Evolutionary conservation across 2,888 invertebrate species (phyloP).

Genomic region (Eulithis prunata): DNA sequence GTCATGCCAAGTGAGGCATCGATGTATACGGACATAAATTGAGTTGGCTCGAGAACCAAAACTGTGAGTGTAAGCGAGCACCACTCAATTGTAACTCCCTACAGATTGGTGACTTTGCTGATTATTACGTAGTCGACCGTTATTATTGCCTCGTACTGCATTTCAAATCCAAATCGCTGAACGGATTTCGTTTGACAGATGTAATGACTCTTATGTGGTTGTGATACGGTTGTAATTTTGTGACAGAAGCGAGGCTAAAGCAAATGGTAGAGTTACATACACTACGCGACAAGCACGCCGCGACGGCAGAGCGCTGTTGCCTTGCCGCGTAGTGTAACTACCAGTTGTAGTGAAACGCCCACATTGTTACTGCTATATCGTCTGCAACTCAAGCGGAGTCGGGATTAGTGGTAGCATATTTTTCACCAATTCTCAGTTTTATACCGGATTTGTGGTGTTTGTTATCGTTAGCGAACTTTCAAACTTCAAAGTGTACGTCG

Average conservation of each 20-base stretch:
- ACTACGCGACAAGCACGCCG: too few species aligned
- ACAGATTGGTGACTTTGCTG: not conserved
- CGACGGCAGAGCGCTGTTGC: too few species aligned
- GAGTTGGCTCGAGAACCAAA: not conserved
- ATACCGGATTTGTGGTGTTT: slow-evolving; percentile 70
- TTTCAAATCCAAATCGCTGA: not conserved
- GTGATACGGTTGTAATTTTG: not conserved
- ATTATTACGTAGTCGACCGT: not conserved
- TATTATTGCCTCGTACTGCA: not conserved
- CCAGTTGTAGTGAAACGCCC: not conserved
- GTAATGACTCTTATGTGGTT: not conserved
- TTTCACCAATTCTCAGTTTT: slow-evolving; percentile 71
- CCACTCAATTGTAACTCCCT: not conserved
- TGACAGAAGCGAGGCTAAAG: not conserved
- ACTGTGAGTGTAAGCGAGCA: slow-evolving; percentile 1
- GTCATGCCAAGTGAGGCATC: not conserved
- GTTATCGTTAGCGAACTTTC: slow-evolving; percentile 71
- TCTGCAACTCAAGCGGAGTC: slow-evolving; percentile 21
- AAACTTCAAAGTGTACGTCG: slow-evolving; percentile 37
- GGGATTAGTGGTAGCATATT: slow-evolving; percentile 75
- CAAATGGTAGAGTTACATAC: too few species aligned
- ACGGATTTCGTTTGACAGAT: not conserved
- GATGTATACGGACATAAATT: not conserved
- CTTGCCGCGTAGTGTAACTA: not conserved
- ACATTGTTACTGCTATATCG: slow-evolving; percentile 1